A percentile compares a stretch with the other conserved stretches of the same genome.
Evolutionary conservation across 2,888 invertebrate species (phyloP).

Genomic region (Cecidostiba fungosa): DNA sequence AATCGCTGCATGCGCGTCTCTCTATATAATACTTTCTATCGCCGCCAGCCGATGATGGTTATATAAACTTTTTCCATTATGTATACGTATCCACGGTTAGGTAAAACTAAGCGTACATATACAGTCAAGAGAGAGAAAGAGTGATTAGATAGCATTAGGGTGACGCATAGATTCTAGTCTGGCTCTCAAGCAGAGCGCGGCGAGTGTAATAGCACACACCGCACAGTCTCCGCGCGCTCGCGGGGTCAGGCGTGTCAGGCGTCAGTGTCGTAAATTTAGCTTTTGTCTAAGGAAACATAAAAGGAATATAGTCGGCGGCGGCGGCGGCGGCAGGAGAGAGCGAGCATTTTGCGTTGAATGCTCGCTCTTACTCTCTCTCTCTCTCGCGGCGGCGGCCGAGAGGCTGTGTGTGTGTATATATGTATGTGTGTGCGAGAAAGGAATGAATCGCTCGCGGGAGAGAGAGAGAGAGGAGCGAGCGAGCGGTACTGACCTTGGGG

Average conservation of each 20-base stretch:
- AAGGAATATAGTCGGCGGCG: conserved; percentile 23
- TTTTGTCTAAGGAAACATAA: conserved; percentile 24
- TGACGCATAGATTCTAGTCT: conserved; percentile 29
- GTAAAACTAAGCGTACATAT: not conserved
- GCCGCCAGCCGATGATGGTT: conserved; percentile 10
- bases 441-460: conserved; percentile 36
- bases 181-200: not conserved
- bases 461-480: not conserved
- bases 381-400: not conserved
- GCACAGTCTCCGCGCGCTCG: not conserved
- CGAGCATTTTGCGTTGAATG: conserved; percentile 28
- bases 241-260: conserved; percentile 24
- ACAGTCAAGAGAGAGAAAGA: not conserved
- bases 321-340: conserved; percentile 13
- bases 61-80: not conserved
- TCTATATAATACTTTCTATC: not conserved
- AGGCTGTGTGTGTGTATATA: not conserved
- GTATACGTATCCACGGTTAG: not conserved
- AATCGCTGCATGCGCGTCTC: not conserved
- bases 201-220: not conserved
- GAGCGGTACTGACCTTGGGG: conserved; percentile 52
- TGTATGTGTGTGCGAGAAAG: conserved; percentile 26
- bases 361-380: conserved; percentile 32
- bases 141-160: conserved; percentile 8
- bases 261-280: conserved; percentile 26